Percentiles rank a stretch among this genome's conserved stretches.
Conservation (phyloP, 2,113 vertebrate genomes). For the Formicarius rufipectus region DNA sequence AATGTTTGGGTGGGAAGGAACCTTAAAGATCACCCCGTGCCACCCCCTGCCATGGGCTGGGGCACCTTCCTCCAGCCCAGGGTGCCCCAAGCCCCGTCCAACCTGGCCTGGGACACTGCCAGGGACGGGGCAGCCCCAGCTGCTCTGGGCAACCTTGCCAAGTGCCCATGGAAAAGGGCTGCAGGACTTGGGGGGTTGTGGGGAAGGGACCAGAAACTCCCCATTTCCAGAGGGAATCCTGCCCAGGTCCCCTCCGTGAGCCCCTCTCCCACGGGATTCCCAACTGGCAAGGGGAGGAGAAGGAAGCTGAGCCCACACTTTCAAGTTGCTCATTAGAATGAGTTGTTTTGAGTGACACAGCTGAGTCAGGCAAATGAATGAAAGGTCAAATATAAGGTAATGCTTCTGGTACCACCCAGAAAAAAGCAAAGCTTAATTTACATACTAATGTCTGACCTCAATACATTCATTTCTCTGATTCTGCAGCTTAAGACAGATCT, state of each 20-base stretch:
- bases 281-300: background rate
- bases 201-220: background rate
- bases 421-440: background rate
- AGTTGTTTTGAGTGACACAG: constrained; percentile 34
- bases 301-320: background rate
- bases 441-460: constrained; percentile 53
- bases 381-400: constrained; percentile 51
- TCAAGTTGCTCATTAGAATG: background rate
- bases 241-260: background rate
- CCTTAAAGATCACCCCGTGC: background rate
- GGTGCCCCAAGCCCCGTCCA: background rate
- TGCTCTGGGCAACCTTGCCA: too few relatives aligned
- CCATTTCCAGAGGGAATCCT: background rate
- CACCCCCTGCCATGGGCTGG: background rate
- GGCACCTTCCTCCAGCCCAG: background rate
- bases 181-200: background rate
- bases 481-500: background rate
- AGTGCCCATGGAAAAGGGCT: accelerated
- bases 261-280: background rate
- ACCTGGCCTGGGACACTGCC: accelerated
- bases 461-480: constrained; percentile 47
- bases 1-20: background rate
- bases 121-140: background rate
- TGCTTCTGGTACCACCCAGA: background rate
- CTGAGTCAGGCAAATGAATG: constrained; percentile 49